Evolutionary conservation across 2,797 vertebrate genomes (phyloP).

Genomic region (Hippoglossus hippoglossus): DNA sequence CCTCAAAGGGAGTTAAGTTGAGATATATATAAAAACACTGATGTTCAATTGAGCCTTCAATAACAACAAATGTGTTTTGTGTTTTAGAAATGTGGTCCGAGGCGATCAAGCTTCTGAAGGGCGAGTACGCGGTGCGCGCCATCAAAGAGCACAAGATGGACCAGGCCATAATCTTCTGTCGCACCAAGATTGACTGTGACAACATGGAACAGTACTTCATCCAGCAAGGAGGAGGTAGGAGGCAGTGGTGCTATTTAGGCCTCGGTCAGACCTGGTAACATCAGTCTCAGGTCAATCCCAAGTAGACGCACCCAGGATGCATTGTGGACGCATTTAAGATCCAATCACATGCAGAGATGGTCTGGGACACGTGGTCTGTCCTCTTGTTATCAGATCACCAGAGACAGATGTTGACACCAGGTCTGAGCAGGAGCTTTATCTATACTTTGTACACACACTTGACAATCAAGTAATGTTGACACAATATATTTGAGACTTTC

Average conservation of each 20-base stretch:
- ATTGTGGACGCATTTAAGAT: neutral
- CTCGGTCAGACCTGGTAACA: neutral
- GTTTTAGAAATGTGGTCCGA: constrained; percentile 97
- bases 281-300: neutral
- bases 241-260: neutral
- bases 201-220: constrained; percentile 97
- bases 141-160: constrained; percentile 99
- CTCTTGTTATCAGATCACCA: no score
- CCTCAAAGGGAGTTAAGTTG: neutral
- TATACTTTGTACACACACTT: no score
- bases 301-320: neutral
- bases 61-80: neutral
- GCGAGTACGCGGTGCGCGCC: constrained; percentile 93
- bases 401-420: no score
- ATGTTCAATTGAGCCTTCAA: neutral
- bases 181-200: constrained; percentile 99
- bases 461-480: no score
- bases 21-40: no score
- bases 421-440: no score
- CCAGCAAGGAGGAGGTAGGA: constrained; percentile 94
- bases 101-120: constrained; percentile 96
- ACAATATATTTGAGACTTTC: no score
- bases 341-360: neutral
- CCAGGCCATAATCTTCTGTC: constrained; percentile 98
- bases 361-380: no score